Evolutionary conservation across 2,113 vertebrate genomes (phyloP).

Genomic region (Chaetura pelagica): DNA sequence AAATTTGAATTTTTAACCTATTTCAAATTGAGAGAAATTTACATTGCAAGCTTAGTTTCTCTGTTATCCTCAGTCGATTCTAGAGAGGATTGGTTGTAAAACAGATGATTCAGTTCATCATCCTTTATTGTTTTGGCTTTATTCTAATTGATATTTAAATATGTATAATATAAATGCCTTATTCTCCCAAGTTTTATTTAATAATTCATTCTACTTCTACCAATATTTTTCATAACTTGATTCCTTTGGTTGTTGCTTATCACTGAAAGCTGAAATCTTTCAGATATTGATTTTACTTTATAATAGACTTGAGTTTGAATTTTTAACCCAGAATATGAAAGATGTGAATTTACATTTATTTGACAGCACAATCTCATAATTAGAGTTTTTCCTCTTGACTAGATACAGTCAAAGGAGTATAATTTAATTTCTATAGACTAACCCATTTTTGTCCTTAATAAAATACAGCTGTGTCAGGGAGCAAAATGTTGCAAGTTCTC

Average conservation of each 20-base stretch:
- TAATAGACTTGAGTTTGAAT: slow-evolving; percentile 49
- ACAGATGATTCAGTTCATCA: slow-evolving; percentile 24
- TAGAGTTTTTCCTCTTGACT: slow-evolving; percentile 75
- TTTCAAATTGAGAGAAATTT: slow-evolving; percentile 36
- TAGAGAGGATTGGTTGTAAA: slow-evolving; percentile 26
- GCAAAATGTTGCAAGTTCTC: slow-evolving; percentile 58
- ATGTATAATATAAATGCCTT: slow-evolving; percentile 48
- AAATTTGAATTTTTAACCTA: slow-evolving; percentile 44
- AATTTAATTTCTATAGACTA: slow-evolving; percentile 77
- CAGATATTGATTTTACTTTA: slow-evolving; percentile 75
- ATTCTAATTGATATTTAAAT: slow-evolving; percentile 75
- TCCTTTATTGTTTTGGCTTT: slow-evolving; percentile 38
- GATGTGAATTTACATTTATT: slow-evolving; percentile 75
- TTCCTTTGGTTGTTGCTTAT: slow-evolving; percentile 62
- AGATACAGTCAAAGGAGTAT: slow-evolving; percentile 69
- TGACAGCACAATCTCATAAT: slow-evolving; percentile 75
- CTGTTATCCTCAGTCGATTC: slow-evolving; percentile 25
- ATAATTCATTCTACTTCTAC: slow-evolving; percentile 40
- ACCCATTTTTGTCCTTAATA: slow-evolving; percentile 67
- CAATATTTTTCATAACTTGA: slow-evolving; percentile 45
- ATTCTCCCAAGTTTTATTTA: slow-evolving; percentile 41
- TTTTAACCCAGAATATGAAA: slow-evolving; percentile 71
- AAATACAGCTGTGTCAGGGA: slow-evolving; percentile 65
- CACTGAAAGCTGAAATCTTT: slow-evolving; percentile 46
- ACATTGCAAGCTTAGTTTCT: slow-evolving; percentile 11